Evolutionary conservation across 2,797 vertebrate genomes (phyloP), one percentile per base, ranked within the genome.

Genomic region (Babyrousa celebensis): DNA sequence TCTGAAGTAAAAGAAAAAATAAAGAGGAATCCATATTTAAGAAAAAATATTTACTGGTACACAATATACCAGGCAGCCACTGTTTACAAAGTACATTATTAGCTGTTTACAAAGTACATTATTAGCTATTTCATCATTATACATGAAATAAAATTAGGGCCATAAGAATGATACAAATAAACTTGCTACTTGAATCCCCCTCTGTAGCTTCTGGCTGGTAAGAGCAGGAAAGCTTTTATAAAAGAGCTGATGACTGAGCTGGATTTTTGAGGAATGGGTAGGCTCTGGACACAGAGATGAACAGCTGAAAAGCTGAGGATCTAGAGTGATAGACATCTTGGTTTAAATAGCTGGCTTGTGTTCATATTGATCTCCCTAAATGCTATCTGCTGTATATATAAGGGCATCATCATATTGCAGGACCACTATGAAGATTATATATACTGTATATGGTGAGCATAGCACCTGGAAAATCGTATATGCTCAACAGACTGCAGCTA

Each of bases 21-120:
- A 93, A 94, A 89, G 23, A 82, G 56, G 82, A 84, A 94, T 10
- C 14, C n/a, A 85, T 85, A n/a, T 60, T 92, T 72, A 67, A 72
- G 36, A 79, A 96, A 92, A 88, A n/a, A 17, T 29, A 92, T 67
- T 75, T 80, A 85, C 80, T 56, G 7, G 21, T 63, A 79, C 72
- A 77, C 17, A 79, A 84, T 52, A 4, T 60, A 97, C 68, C 85
- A 89, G 48, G 52, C 74, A 95, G 36, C 6, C 48, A 89, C 32
- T 82, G 29, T 67, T 85, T 77, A 87, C 54, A 82, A 91, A 94
- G 60, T 63, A 43, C 12, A 18, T 40, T 54, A 89, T 63, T 56
- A 86, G 77, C 77, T 85, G 29, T 67, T 82, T 77, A 87, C 54
- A 82, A 91, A 94, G 60, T 63, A 43, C 12, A 18, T 40, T 54